Percentiles rank a stretch among this genome's conserved stretches.
Evolutionary conservation across 2,113 vertebrate genomes (phyloP).

Genomic region (Neolamprologus cancellatus): DNA sequence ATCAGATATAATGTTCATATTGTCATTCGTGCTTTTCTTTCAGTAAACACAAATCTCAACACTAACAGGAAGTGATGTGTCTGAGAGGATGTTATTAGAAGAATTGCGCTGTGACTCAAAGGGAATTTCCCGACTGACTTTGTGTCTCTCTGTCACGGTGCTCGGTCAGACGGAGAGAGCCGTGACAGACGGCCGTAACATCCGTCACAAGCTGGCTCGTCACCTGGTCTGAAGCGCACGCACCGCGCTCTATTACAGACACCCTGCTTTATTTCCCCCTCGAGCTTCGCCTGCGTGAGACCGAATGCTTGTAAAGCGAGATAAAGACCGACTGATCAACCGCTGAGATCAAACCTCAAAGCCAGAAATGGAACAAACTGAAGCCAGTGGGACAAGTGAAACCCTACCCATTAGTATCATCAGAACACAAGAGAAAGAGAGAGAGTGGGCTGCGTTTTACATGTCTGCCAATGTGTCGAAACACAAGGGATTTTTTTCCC

Average conservation of each 20-base stretch:
- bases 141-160: background rate
- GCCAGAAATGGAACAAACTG: background rate
- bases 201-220: background rate
- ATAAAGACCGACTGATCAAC: background rate
- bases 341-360: background rate
- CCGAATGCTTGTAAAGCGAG: background rate
- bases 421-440: background rate
- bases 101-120: slow-evolving; percentile 1
- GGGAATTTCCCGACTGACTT: slow-evolving; percentile 16
- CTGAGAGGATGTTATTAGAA: background rate
- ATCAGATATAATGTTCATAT: background rate
- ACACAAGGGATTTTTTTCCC: background rate
- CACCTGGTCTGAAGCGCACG: background rate
- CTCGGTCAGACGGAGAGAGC: background rate
- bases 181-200: background rate
- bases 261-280: background rate
- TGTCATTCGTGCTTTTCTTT: background rate
- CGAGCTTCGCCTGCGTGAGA: background rate
- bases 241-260: background rate
- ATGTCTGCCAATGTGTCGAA: background rate
- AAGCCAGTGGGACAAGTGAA: background rate
- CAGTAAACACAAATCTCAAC: background rate
- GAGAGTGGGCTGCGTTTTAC: background rate
- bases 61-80: slow-evolving; percentile 14
- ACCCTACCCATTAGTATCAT: background rate